A percentile compares a stretch with the other conserved stretches of the same genome.
Evolutionary conservation across 2,888 invertebrate genomes (phyloP).

Genomic region (Andrena chrysosceles): DNA sequence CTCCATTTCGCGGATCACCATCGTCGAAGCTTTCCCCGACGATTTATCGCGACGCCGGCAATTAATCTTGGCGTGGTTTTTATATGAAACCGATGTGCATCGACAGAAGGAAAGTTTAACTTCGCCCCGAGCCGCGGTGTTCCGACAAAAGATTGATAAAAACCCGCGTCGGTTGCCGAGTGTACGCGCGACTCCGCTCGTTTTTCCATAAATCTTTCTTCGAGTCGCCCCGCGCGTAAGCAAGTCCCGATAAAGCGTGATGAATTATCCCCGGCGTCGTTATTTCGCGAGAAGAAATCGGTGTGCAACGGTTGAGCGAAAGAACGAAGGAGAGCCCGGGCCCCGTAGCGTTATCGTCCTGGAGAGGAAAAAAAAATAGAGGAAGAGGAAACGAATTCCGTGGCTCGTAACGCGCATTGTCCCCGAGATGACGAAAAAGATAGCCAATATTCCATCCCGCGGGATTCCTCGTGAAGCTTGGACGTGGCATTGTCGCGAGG

Average conservation of each 20-base stretch:
- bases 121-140: neutral
- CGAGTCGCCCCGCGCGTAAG: conserved; percentile 27
- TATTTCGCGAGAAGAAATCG: conserved; percentile 25
- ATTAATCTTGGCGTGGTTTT: no score
- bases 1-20: neutral
- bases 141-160: neutral
- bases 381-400: conserved; percentile 17
- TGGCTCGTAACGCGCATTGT: conserved; percentile 14
- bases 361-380: neutral
- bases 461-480: conserved; percentile 7
- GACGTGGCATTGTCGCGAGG: conserved; percentile 11
- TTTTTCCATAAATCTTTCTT: conserved; percentile 41
- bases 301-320: neutral
- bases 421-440: conserved; percentile 10
- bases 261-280: conserved; percentile 40
- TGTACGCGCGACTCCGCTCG: neutral
- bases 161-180: no score
- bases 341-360: neutral
- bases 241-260: conserved; percentile 48
- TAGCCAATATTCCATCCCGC: conserved; percentile 21
- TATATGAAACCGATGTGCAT: no score
- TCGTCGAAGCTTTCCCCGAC: neutral
- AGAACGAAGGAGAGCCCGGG: neutral
- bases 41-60: no score
- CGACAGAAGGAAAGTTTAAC: neutral